Percentiles rank a stretch among this genome's conserved stretches.
phyloP scores from a whole-genome alignment of 1,140 invertebrate genomes.

The Bombus polaris region DNA sequence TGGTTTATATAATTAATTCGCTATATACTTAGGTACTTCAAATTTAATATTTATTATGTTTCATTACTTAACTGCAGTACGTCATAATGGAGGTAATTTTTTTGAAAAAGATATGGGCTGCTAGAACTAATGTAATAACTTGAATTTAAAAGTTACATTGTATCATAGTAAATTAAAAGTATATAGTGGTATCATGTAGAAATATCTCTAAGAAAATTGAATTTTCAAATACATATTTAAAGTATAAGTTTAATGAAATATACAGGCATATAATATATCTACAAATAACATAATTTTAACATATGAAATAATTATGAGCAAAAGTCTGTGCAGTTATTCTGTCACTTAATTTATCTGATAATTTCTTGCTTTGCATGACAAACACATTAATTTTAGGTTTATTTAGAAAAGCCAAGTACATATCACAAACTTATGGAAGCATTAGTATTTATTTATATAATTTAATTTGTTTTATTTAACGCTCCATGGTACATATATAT shows the following conservation, averaged over 20 bases:
- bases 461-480: background rate
- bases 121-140: conserved; percentile 28
- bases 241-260: conserved; percentile 6
- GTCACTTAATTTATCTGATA: conserved; percentile 43
- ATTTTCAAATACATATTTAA: background rate
- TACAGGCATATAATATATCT: conserved; percentile 2
- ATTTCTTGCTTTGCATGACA: conserved; percentile 73
- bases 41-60: conserved; percentile 63
- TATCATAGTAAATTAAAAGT: background rate
- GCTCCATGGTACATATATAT: background rate
- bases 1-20: background rate
- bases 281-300: conserved; percentile 14
- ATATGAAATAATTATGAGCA: conserved; percentile 28
- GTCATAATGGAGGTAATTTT: conserved; percentile 76
- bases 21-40: conserved; percentile 7
- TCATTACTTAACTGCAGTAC: conserved; percentile 75
- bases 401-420: conserved; percentile 69
- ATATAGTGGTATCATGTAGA: background rate
- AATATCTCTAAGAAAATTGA: background rate
- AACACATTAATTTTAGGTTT: conserved; percentile 59
- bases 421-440: conserved; percentile 40
- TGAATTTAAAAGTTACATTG: background rate
- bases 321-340: conserved; percentile 42
- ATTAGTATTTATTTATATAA: conserved; percentile 34
- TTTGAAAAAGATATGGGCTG: conserved; percentile 14